Percentiles rank a stretch among this genome's conserved stretches.
Evolutionary conservation across 92 coral and sea anemone genomes (phyloP).

Genomic region (Epizoanthus scotinus): DNA sequence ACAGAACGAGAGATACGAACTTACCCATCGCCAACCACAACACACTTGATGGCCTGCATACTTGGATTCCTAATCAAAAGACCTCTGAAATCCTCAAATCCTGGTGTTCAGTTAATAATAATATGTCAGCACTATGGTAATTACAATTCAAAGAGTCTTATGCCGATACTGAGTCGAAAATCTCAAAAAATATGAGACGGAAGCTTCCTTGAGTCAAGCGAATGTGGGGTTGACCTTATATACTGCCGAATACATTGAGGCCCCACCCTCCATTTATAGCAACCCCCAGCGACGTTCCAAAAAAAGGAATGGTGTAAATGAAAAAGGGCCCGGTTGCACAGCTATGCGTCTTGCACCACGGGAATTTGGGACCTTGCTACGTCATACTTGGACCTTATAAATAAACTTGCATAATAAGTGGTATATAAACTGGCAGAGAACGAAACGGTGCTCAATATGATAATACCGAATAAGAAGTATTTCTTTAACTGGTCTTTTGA

Average conservation of each 20-base stretch:
- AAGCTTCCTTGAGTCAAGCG: slow-evolving; percentile 29
- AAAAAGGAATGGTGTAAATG: slow-evolving; percentile 76
- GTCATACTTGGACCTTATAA: slow-evolving; percentile 13
- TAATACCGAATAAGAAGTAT: too few species aligned
- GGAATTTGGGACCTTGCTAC: slow-evolving; percentile 12
- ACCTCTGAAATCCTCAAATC: not conserved
- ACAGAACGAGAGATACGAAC: slow-evolving; percentile 17
- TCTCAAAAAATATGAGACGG: slow-evolving; percentile 30
- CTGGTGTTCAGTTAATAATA: not conserved
- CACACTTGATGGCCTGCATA: slow-evolving; percentile 76
- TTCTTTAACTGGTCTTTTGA: too few species aligned
- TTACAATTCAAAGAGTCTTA: slow-evolving; percentile 10
- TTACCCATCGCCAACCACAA: slow-evolving; percentile 76
- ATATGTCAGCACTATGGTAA: not conserved
- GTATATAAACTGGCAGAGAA: slow-evolving; percentile 1
- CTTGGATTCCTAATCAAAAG: slow-evolving; percentile 20
- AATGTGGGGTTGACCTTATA: slow-evolving; percentile 17
- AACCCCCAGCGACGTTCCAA: slow-evolving; percentile 98
- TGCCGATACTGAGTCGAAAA: not conserved
- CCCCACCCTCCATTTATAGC: slow-evolving; percentile 98
- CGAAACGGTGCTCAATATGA: too few species aligned
- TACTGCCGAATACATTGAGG: slow-evolving; percentile 44
- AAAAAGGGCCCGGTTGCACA: slow-evolving; percentile 31
- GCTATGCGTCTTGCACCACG: slow-evolving; percentile 10
- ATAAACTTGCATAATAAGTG: slow-evolving; percentile 2